A percentile compares a stretch with the other conserved stretches of the same genome.
These are phyloP conservation scores for Cinara cedri DNA, from an alignment of 2,888 invertebrate genomes.

Conservation along the genomic window DNA sequence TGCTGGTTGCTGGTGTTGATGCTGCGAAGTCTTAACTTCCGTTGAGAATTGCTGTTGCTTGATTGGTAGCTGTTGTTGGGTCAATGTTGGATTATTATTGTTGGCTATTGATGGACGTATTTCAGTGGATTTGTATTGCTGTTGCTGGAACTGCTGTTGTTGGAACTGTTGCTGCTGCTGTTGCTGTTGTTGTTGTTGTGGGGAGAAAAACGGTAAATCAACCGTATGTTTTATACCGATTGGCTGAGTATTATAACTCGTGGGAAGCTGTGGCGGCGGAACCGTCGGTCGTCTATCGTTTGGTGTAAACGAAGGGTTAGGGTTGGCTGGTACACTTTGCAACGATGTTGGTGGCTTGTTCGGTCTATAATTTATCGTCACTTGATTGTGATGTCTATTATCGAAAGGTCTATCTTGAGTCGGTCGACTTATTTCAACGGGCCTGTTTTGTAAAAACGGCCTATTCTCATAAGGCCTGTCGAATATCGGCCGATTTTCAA, in stretches of 20 bases:
- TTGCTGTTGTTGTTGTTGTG: conserved; percentile 58
- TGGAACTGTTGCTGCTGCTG: conserved; percentile 58
- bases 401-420: conserved; percentile 31
- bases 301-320: conserved; percentile 39
- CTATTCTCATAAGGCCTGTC: conserved; percentile 17
- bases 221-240: conserved; percentile 36
- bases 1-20: conserved; percentile 65
- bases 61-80: conserved; percentile 36
- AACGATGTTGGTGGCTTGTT: conserved; percentile 32
- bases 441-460: conserved; percentile 1
- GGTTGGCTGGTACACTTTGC: conserved; percentile 33
- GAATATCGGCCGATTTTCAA: conserved; percentile 25
- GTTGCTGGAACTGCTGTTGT: conserved; percentile 60
- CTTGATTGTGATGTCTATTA: conserved; percentile 32
- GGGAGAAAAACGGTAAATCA: conserved; percentile 44
- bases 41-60: conserved; percentile 63
- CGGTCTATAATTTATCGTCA: conserved; percentile 22
- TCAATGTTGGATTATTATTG: conserved; percentile 19
- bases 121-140: conserved; percentile 48
- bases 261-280: conserved; percentile 26
- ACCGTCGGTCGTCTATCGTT: conserved; percentile 30
- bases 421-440: neutral
- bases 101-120: conserved; percentile 1
- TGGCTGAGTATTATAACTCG: conserved; percentile 47
- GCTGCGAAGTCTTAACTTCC: conserved; percentile 60